Conservation (phyloP, 1,140 invertebrate genomes). For the Temnothorax curvispinosus region DNA sequence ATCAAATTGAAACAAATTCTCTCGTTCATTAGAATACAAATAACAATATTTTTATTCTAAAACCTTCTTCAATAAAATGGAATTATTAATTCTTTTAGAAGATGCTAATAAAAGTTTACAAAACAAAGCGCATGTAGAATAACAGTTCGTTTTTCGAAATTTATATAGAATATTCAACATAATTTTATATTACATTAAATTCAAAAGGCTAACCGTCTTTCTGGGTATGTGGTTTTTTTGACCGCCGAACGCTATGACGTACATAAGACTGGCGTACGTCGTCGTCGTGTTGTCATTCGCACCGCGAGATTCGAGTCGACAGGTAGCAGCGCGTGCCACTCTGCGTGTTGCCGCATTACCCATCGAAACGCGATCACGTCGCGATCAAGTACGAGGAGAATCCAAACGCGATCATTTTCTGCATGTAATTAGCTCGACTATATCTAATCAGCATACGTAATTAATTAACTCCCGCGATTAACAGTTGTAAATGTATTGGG, state of each 20-base stretch:
- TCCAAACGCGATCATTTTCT: background rate
- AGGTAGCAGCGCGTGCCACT: background rate
- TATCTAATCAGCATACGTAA: background rate
- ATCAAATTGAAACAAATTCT: too few species aligned
- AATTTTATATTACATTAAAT: background rate
- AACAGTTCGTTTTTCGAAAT: background rate
- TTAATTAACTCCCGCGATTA: background rate
- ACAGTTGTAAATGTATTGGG: background rate
- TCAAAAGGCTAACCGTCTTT: background rate
- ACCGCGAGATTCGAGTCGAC: background rate
- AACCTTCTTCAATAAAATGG: too few species aligned
- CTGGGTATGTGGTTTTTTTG: background rate
- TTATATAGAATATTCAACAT: background rate
- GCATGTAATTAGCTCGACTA: background rate
- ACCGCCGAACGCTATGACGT: background rate
- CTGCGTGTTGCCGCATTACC: background rate
- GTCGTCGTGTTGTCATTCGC: background rate
- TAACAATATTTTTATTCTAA: too few species aligned
- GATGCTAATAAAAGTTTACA: too few species aligned
- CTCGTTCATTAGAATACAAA: too few species aligned
- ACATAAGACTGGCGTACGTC: too few species aligned
- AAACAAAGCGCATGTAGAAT: background rate
- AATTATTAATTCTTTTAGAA: too few species aligned
- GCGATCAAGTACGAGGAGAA: background rate
- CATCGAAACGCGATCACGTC: background rate